These are phyloP conservation scores for Crypturellus tataupa DNA, from an alignment of 2,797 vertebrate genomes.

Conservation along the genomic window DNA sequence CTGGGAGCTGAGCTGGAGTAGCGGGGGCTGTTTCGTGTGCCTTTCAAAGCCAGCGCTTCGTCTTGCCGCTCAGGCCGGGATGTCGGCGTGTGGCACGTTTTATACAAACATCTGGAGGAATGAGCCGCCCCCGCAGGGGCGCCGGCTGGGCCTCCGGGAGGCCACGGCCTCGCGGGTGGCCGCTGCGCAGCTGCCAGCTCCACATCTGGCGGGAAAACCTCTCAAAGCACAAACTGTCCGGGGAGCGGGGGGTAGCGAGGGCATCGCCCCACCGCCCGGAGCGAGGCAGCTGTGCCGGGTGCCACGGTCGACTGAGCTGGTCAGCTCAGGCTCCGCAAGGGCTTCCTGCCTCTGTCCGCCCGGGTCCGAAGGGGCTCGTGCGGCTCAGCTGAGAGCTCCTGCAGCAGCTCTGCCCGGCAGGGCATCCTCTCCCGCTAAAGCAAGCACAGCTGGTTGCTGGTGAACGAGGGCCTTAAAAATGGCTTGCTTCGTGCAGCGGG, in stretches of 20 bases:
- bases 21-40: neutral
- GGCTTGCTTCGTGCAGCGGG: neutral
- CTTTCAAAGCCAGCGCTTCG: neutral
- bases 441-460: too few relatives aligned
- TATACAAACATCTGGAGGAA: neutral
- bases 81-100: neutral
- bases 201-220: conserved; percentile 22
- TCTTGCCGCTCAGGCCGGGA: neutral
- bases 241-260: conserved; percentile 44
- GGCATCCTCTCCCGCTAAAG: neutral
- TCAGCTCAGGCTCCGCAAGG: neutral
- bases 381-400: too few relatives aligned
- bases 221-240: conserved; percentile 42
- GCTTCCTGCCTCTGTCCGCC: conserved; percentile 32
- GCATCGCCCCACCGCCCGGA: neutral
- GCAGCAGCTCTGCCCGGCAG: neutral
- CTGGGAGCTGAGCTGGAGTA: neutral
- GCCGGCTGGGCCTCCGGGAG: neutral
- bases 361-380: neutral
- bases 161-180: neutral
- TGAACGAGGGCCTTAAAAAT: neutral
- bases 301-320: neutral
- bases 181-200: neutral
- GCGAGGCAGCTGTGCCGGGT: neutral
- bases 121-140: fast-evolving